phyloP scores from a whole-genome alignment of 2,113 vertebrate genomes.

The Oryzias woworae region DNA sequence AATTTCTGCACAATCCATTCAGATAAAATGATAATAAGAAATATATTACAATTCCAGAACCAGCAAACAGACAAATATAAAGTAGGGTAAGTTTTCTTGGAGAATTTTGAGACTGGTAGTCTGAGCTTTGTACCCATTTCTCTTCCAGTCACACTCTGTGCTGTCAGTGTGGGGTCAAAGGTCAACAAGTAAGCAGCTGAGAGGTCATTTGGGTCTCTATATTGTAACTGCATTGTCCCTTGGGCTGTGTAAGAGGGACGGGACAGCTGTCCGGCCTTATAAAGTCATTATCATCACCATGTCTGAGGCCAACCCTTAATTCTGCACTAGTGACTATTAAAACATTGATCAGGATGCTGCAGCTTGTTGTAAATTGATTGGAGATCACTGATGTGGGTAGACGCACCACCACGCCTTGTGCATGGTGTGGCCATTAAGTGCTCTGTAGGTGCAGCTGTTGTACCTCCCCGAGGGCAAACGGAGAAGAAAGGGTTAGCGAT shows the following conservation, averaged over 20 bases:
- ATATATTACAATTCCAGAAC: too few species aligned
- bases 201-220: slow-evolving; percentile 52
- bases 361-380: not conserved
- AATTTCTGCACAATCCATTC: too few species aligned
- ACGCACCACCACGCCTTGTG: slow-evolving; percentile 9
- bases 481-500: slow-evolving; percentile 35
- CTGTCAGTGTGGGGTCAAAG: slow-evolving; percentile 44
- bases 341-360: not conserved
- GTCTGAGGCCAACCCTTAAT: slow-evolving; percentile 22
- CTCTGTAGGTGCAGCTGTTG: slow-evolving; percentile 62
- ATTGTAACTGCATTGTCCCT: slow-evolving; percentile 56
- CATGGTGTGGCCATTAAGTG: slow-evolving; percentile 17
- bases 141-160: slow-evolving; percentile 27
- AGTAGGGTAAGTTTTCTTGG: not conserved
- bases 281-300: slow-evolving; percentile 51
- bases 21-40: too few species aligned
- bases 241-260: slow-evolving; percentile 52
- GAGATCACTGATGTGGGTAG: too few species aligned
- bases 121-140: not conserved
- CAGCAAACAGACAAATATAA: too few species aligned
- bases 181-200: slow-evolving; percentile 56
- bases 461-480: slow-evolving; percentile 40
- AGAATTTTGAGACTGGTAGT: not conserved
- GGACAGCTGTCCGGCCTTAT: slow-evolving; percentile 61
- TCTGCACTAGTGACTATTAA: too few species aligned